Evolutionary conservation across 1,140 invertebrate species (phyloP).

Genomic region (Bombus consobrinus): DNA sequence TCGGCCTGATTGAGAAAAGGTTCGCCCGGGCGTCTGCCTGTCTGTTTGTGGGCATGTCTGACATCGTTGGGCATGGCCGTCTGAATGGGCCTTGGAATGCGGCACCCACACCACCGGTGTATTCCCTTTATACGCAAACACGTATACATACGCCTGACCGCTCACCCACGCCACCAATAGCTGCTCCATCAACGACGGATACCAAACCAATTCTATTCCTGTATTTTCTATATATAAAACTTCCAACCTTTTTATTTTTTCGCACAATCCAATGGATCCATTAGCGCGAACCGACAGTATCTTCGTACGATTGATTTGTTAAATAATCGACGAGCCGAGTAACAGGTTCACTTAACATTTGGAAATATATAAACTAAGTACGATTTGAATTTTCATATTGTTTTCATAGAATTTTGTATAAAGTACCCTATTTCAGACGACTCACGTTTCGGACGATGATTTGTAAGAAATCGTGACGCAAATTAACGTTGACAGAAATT

Average conservation of each 20-base stretch:
- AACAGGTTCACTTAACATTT: background rate
- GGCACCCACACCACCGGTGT: constrained; percentile 66
- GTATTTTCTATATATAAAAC: background rate
- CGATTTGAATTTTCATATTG: too few relatives aligned
- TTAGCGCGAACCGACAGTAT: background rate
- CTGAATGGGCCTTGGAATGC: constrained; percentile 79
- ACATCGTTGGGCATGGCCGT: constrained; percentile 78
- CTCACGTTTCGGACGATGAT: too few relatives aligned
- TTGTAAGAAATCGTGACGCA: too few relatives aligned
- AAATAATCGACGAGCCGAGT: background rate
- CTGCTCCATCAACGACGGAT: constrained; percentile 60
- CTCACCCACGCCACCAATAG: constrained; percentile 65
- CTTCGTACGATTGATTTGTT: background rate
- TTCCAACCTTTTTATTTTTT: background rate
- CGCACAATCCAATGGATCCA: background rate
- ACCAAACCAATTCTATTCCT: constrained; percentile 46
- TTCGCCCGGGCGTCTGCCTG: constrained; percentile 70
- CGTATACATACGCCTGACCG: constrained; percentile 55
- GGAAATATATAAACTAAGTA: background rate
- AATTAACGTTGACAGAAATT: too few relatives aligned
- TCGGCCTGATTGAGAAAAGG: constrained; percentile 70
- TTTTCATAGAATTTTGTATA: too few relatives aligned
- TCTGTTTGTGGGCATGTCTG: constrained; percentile 79
- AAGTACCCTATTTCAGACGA: too few relatives aligned
- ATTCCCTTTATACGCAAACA: constrained; percentile 74